Conservation (phyloP, 2,888 invertebrate genomes). For the Tinea pellionella region DNA sequence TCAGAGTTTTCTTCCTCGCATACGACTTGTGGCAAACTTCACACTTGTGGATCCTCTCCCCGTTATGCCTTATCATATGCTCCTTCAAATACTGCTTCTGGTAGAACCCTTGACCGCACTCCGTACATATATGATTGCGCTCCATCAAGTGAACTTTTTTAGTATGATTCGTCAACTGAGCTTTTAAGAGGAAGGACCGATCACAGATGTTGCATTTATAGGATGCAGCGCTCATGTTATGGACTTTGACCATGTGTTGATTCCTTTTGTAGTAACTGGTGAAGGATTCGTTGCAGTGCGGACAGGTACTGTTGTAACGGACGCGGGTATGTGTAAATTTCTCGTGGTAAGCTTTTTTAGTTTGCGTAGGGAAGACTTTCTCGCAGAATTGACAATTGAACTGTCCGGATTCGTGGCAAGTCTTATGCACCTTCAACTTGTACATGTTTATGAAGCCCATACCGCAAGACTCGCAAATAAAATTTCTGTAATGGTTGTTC, state of each 20-base stretch:
- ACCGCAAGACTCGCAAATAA: constrained; percentile 58
- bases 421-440: constrained; percentile 29
- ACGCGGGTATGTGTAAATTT: constrained; percentile 46
- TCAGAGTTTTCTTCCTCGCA: constrained; percentile 49
- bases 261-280: constrained; percentile 53
- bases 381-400: constrained; percentile 28
- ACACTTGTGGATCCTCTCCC: constrained; percentile 48
- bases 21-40: constrained; percentile 44
- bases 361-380: constrained; percentile 32
- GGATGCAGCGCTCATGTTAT: constrained; percentile 40
- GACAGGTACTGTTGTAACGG: constrained; percentile 48
- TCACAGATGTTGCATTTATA: constrained; percentile 58
- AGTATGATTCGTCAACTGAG: constrained; percentile 49
- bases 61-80: constrained; percentile 56
- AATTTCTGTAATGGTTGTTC: constrained; percentile 52
- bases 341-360: constrained; percentile 44
- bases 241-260: constrained; percentile 46
- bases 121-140: constrained; percentile 46
- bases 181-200: constrained; percentile 48
- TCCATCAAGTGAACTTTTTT: constrained; percentile 59
- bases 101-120: constrained; percentile 53
- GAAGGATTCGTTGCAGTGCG: constrained; percentile 46
- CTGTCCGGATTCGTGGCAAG: constrained; percentile 39
- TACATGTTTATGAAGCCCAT: constrained; percentile 51
- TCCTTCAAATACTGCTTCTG: constrained; percentile 51